Evolutionary conservation across 2,888 invertebrate species (phyloP), one percentile per base, ranked within the genome.

Genomic region (Portevinia maculata): DNA sequence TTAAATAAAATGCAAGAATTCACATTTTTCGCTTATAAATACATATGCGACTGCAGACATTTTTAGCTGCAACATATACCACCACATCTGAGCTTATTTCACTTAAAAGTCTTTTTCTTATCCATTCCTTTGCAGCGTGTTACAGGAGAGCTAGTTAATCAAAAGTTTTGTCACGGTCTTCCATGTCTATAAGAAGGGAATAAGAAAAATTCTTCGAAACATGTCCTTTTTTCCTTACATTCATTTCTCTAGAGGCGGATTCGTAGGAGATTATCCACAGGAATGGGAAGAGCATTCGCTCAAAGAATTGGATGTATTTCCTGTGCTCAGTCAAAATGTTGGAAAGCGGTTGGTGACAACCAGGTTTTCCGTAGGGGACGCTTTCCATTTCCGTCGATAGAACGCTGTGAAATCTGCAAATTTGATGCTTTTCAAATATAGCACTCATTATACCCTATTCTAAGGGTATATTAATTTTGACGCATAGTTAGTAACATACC

Each of bases 81-180:
- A 53, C 32, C 57, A n/a, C 28, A 17, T 70, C 21, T 32, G 41
- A 60, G 64, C 28, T 64, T 73, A 55, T 73, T 73, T 62, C 21
- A 55, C 62, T 62, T 52, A 32, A 13, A 71, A 53, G 19, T 48
- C 37, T 64, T 73, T 62, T 62, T 30, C 46, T 28, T 39, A 50
- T 70, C 28, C 13, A 41, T 17, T 24, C n/a, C 11, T 24, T 8
- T 21, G 21, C 8, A 2, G 15, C 21, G 13, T 19, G 46, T 46
- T 64, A 9, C 34, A 6, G 13, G 13, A 15, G 39, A 48, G 55
- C 46, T 30, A 73, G 55, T 73, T 73, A 64, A 73, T 73, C 73
- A 62, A 73, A 73, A 73, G 73, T 73, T 64, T 73, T 55, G 64
- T 73, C 64, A 73, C 73, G 64, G 73, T 64, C 44, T 41, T 53